These are phyloP conservation scores for Natator depressus DNA, from an alignment of 2,113 vertebrate genomes.

Conservation along the genomic window DNA sequence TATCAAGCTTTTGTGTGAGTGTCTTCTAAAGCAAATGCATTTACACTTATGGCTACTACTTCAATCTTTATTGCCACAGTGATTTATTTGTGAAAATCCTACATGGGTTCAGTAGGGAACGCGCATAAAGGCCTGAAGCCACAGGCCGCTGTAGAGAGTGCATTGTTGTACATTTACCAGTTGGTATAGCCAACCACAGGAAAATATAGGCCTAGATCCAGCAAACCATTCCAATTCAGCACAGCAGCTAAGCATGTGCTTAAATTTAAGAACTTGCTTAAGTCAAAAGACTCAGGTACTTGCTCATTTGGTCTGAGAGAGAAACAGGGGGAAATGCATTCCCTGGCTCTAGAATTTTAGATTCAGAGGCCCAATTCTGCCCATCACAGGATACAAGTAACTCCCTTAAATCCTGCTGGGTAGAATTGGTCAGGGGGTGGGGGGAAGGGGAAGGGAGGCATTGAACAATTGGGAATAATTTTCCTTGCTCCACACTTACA, in stretches of 20 bases:
- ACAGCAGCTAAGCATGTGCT: rapidly evolving
- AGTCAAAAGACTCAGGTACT: neutral
- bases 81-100: neutral
- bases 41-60: rapidly evolving
- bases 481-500: neutral
- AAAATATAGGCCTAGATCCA: neutral
- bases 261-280: no score
- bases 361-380: rapidly evolving
- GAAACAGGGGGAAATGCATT: rapidly evolving
- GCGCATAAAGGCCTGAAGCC: neutral
- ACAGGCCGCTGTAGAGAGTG: rapidly evolving
- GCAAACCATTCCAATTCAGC: neutral
- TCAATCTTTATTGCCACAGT: rapidly evolving
- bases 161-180: neutral
- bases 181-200: neutral
- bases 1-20: rapidly evolving
- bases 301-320: rapidly evolving
- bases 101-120: neutral
- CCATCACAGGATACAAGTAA: rapidly evolving
- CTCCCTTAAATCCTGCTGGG: rapidly evolving
- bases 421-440: rapidly evolving
- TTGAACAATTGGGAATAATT: neutral
- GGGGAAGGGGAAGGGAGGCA: rapidly evolving
- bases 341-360: rapidly evolving
- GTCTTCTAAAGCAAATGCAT: rapidly evolving